Evolutionary conservation across 2,888 invertebrate species (phyloP), one percentile per base, ranked within the genome.

Genomic region (Tipula confusa): DNA sequence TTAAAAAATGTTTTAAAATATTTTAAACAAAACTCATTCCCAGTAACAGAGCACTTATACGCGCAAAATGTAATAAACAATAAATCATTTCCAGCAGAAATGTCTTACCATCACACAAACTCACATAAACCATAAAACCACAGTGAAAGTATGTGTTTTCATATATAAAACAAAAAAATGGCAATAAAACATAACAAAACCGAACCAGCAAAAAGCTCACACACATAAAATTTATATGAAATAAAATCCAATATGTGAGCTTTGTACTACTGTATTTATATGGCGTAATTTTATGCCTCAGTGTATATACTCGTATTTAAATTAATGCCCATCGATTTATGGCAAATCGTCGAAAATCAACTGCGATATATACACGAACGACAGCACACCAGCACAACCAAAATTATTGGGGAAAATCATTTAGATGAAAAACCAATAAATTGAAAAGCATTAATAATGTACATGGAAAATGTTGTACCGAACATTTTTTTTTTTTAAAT

Each of bases 361-460:
- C 64, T 64, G n/a, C n/a, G n/a, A n/a, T n/a, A n/a, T n/a, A n/a
- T n/a, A 64, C 18, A 7, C 9, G 9, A 24, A 9, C 64, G 64
- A 64, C 64, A 64, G 24, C 24, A 18, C 24, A 24, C 33, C 24
- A 24, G 24, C 9, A 64, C 64, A 18, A 13, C 24, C 24, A 24
- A 64, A 24, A 64, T 9, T 64, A 64, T 64, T 43, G 9, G 64
- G 64, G 64, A 64, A 64, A 64, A 64, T 64, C 64, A 64, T 64
- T 64, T 64, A 64, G 64, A 24, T 64, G 64, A 7, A 64, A 64
- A 64, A 64, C 64, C 64, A 64, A 64, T 64, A 64, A 64, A 64
- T 64, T 64, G 64, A 64, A 64, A 64, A 64, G 18, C 64, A 64
- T 64, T 64, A 64, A 64, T 64, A 64, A 64, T 64, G 64, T 64